These are phyloP conservation scores for Sarcophilus harrisii DNA, from an alignment of 2,797 vertebrate species.

Conservation along the genomic window DNA sequence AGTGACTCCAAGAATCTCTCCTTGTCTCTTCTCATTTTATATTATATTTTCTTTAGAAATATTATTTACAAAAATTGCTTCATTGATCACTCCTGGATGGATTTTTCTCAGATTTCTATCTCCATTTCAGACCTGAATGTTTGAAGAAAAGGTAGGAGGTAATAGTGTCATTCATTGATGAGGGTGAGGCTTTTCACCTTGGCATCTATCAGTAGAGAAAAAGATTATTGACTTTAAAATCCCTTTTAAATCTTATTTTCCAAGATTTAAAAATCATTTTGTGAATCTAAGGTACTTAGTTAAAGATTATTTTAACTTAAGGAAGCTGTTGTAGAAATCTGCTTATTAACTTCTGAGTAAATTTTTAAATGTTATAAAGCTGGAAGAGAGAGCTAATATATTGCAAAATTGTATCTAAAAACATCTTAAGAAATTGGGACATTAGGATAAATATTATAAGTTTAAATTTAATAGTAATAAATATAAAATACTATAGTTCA, in stretches of 20 bases:
- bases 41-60: neutral
- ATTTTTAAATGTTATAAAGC: neutral
- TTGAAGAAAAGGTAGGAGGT: neutral
- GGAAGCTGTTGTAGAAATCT: neutral
- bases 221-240: neutral
- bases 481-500: neutral
- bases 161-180: neutral
- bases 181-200: neutral
- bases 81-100: neutral
- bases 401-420: neutral
- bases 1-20: neutral
- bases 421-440: neutral
- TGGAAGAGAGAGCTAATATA: neutral
- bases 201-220: neutral
- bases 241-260: neutral
- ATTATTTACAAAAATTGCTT: neutral
- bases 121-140: neutral
- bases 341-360: neutral
- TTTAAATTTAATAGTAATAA: neutral
- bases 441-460: neutral
- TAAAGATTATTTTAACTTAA: neutral
- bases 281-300: neutral
- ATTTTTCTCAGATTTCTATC: neutral
- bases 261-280: neutral
- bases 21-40: neutral